Conservation (phyloP, 2,113 vertebrate genomes). For the Melanerpes formicivorus region DNA sequence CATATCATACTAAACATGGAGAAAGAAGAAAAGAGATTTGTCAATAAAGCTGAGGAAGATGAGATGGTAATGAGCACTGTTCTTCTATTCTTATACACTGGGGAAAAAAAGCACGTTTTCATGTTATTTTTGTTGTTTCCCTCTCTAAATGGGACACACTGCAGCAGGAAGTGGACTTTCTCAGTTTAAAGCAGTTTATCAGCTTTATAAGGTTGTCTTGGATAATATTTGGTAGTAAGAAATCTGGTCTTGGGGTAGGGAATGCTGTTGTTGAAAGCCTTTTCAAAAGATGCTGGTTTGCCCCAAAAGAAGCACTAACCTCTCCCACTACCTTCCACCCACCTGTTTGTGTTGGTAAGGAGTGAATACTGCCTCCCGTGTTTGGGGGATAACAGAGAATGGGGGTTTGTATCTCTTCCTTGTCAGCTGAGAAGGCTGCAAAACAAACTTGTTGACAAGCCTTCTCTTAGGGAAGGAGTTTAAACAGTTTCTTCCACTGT, state of each 20-base stretch:
- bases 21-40: conserved; percentile 87
- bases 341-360: background rate
- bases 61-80: conserved; percentile 86
- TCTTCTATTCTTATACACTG: background rate
- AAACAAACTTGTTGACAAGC: background rate
- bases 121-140: background rate
- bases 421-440: background rate
- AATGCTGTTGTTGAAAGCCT: background rate
- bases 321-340: background rate
- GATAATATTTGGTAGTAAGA: background rate
- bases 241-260: background rate
- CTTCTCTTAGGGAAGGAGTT: background rate
- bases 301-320: background rate
- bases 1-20: conserved; percentile 84
- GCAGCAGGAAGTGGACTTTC: background rate
- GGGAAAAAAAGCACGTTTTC: background rate
- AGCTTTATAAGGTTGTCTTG: background rate
- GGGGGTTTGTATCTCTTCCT: background rate
- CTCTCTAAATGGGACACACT: background rate
- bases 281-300: background rate
- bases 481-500: background rate
- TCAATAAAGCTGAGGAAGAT: conserved; percentile 93
- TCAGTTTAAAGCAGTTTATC: background rate
- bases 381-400: background rate
- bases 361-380: background rate